Conservation (phyloP, 2,113 vertebrate genomes). For the Charina bottae region DNA sequence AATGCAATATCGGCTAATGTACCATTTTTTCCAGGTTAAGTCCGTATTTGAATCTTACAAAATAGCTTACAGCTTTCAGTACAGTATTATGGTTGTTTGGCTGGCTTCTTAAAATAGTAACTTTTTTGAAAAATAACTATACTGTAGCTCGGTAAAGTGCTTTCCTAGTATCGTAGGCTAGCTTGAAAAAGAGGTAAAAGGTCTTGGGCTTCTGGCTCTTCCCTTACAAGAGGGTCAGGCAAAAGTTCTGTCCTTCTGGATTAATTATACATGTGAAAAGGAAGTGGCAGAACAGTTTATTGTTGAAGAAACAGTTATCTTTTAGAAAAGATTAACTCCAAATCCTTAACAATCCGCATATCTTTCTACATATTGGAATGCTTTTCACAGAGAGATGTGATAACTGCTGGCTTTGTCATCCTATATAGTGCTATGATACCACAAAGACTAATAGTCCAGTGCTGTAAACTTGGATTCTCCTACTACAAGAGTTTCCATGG, state of each 20-base stretch:
- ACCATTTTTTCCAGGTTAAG: background rate
- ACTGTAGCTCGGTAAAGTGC: background rate
- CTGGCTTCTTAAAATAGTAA: background rate
- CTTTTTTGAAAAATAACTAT: background rate
- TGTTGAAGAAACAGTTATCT: too few relatives aligned
- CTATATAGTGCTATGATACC: too few relatives aligned
- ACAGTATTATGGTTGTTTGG: background rate
- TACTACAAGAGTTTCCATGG: background rate
- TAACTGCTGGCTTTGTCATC: too few relatives aligned
- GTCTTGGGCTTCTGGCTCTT: background rate
- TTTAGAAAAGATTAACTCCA: too few relatives aligned
- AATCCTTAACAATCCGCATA: too few relatives aligned
- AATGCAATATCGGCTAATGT: background rate
- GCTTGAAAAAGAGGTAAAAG: background rate
- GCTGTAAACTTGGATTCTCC: background rate
- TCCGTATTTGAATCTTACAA: background rate
- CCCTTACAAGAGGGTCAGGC: too few relatives aligned
- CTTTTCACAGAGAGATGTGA: too few relatives aligned
- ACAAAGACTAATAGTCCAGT: background rate
- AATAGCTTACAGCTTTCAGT: background rate
- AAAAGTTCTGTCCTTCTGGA: too few relatives aligned
- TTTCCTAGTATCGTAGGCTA: background rate
- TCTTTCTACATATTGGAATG: too few relatives aligned
- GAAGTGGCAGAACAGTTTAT: too few relatives aligned
- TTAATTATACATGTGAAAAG: too few relatives aligned